Evolutionary conservation across 2,888 invertebrate genomes (phyloP).

Genomic region (Lucinisca nassula): DNA sequence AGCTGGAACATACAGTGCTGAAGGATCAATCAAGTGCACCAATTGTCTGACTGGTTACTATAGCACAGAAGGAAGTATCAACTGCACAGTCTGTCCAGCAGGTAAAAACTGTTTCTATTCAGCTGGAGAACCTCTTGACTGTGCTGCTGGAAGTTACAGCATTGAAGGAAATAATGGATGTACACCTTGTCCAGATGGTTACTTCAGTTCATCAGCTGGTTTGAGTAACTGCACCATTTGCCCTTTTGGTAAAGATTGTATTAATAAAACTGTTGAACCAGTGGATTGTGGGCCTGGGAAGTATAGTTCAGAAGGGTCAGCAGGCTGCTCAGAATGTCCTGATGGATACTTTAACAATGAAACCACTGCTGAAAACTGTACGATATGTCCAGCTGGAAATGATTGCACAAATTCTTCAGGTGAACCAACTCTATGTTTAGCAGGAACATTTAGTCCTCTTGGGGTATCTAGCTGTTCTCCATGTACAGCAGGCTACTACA

Average conservation of each 20-base stretch:
- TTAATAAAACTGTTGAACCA: slow-evolving; percentile 11
- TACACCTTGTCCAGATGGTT: slow-evolving; percentile 55
- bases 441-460: slow-evolving; percentile 70
- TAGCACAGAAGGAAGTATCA: no score
- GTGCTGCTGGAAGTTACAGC: slow-evolving; percentile 72
- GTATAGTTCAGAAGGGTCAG: slow-evolving; percentile 63
- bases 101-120: slow-evolving; percentile 73
- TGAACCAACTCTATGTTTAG: slow-evolving; percentile 38
- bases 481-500: slow-evolving; percentile 72
- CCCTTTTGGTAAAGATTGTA: slow-evolving; percentile 72
- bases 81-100: slow-evolving; percentile 78
- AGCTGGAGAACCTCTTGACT: slow-evolving; percentile 46
- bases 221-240: slow-evolving; percentile 79
- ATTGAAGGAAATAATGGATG: slow-evolving; percentile 54
- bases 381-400: slow-evolving; percentile 76
- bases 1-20: no score
- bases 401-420: neutral
- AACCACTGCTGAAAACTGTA: slow-evolving; percentile 74
- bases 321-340: slow-evolving; percentile 73
- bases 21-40: no score
- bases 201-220: slow-evolving; percentile 73
- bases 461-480: slow-evolving; percentile 63
- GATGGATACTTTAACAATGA: slow-evolving; percentile 74
- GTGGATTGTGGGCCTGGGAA: slow-evolving; percentile 61
- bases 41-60: no score